A percentile compares a stretch with the other conserved stretches of the same genome.
Evolutionary conservation across 2,888 invertebrate species (phyloP).

Genomic region (Chrysodeixis includens): DNA sequence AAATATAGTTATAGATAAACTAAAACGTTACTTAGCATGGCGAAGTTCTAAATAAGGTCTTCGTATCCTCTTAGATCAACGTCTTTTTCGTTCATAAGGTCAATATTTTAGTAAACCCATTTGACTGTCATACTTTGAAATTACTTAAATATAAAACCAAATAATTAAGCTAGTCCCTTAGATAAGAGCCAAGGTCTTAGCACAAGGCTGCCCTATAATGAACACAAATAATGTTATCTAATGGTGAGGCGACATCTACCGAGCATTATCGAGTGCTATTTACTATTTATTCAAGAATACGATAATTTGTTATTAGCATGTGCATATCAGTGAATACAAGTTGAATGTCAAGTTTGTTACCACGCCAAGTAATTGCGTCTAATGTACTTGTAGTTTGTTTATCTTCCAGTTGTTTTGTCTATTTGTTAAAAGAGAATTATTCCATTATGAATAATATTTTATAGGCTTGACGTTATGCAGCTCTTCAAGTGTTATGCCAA

Average conservation of each 20-base stretch:
- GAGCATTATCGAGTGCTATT: conserved; percentile 15
- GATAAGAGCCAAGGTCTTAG: conserved; percentile 37
- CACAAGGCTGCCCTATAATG: conserved; percentile 28
- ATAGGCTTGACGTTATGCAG: background rate
- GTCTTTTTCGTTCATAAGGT: background rate
- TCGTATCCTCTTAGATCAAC: too few relatives aligned
- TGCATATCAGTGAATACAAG: conserved; percentile 37
- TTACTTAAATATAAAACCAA: background rate
- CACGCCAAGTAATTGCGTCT: conserved; percentile 13
- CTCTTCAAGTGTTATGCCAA: background rate
- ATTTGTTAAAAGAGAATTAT: conserved; percentile 4
- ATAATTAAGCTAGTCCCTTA: conserved; percentile 14
- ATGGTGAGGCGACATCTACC: conserved; percentile 19
- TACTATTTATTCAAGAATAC: conserved; percentile 42
- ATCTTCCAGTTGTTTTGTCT: conserved; percentile 17
- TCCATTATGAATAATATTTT: background rate
- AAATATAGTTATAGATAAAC: too few relatives aligned
- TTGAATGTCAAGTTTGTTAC: conserved; percentile 21
- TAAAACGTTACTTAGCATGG: too few relatives aligned
- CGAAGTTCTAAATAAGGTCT: too few relatives aligned
- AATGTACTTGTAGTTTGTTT: conserved; percentile 2
- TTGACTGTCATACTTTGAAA: too few relatives aligned
- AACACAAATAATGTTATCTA: conserved; percentile 41
- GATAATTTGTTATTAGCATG: conserved; percentile 49
- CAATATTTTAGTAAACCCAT: background rate